Conservation (phyloP, 2,113 vertebrate genomes). For the Crotalus tigris region DNA sequence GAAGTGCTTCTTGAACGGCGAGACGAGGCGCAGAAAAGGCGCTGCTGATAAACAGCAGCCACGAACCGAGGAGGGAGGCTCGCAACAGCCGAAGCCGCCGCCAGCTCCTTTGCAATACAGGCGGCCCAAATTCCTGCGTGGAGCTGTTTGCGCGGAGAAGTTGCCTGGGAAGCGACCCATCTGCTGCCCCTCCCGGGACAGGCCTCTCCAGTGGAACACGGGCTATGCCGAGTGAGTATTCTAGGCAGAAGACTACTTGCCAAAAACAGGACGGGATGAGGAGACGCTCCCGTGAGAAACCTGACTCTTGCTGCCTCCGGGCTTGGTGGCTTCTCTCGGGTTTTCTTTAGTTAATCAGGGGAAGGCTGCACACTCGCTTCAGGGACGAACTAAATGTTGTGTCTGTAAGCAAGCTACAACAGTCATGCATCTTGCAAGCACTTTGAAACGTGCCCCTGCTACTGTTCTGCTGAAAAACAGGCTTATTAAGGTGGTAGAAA, state of each 20-base stretch:
- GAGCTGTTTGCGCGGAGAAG: conserved; percentile 17
- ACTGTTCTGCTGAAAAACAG: background rate
- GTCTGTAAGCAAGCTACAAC: background rate
- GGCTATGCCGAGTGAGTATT: conserved; percentile 75
- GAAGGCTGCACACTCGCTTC: too few species aligned
- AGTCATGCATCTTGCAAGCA: background rate
- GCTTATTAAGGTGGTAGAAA: background rate
- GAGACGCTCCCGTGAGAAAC: background rate
- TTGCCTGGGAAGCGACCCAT: conserved; percentile 44
- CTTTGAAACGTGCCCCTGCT: background rate
- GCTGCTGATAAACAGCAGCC: background rate
- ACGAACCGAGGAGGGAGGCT: background rate
- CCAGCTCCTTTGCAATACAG: conserved; percentile 52
- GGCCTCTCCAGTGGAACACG: conserved; percentile 64
- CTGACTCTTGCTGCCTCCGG: too few species aligned
- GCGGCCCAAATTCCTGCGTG: conserved; percentile 67
- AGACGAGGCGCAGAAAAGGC: background rate
- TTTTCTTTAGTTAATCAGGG: background rate
- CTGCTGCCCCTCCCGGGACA: conserved; percentile 53
- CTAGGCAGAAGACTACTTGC: background rate
- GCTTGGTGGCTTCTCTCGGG: background rate
- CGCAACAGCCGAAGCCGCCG: background rate
- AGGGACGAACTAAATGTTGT: background rate
- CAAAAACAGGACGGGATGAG: background rate
- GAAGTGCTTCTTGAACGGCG: conserved; percentile 46